Evolutionary conservation across 2,113 vertebrate genomes (phyloP).

Genomic region (Cettia cetti): DNA sequence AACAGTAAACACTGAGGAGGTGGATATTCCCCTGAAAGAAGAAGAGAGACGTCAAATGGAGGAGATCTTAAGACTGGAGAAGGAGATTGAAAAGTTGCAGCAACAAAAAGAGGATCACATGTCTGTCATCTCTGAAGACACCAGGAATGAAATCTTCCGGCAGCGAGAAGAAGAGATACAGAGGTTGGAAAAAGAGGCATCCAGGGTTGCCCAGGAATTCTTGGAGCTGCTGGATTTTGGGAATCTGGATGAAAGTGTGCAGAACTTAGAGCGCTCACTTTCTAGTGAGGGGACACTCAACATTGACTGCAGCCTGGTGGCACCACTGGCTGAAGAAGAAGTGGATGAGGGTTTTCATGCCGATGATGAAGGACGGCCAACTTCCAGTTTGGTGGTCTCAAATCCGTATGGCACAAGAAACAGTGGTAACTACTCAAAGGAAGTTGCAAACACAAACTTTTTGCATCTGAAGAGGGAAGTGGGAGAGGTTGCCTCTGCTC

Average conservation of each 20-base stretch:
- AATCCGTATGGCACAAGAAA: background rate
- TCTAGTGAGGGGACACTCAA: slow-evolving; percentile 85
- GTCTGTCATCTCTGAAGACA: slow-evolving; percentile 78
- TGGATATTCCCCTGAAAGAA: slow-evolving; percentile 69
- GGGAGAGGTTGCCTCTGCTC: background rate
- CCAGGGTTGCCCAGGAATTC: slow-evolving; percentile 87
- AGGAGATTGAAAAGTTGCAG: slow-evolving; percentile 88
- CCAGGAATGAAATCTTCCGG: slow-evolving; percentile 78
- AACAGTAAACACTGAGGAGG: slow-evolving; percentile 38
- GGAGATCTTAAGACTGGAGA: slow-evolving; percentile 87
- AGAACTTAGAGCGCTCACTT: slow-evolving; percentile 77
- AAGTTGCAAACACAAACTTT: background rate
- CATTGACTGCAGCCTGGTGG: slow-evolving; percentile 75
- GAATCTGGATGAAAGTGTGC: slow-evolving; percentile 67
- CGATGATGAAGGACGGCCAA: slow-evolving; percentile 75
- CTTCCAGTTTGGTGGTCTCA: slow-evolving; percentile 64
- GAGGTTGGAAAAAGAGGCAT: slow-evolving; percentile 86
- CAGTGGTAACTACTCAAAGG: background rate
- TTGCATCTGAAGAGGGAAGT: background rate
- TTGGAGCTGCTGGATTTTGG: slow-evolving; percentile 89
- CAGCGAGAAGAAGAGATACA: slow-evolving; percentile 85
- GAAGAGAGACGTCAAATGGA: slow-evolving; percentile 90
- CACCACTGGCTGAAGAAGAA: slow-evolving; percentile 82
- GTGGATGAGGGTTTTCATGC: slow-evolving; percentile 85
- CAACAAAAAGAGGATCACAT: slow-evolving; percentile 84